Evolutionary conservation across 2,888 invertebrate genomes (phyloP).

Genomic region (Gandaritis pyraliata): DNA sequence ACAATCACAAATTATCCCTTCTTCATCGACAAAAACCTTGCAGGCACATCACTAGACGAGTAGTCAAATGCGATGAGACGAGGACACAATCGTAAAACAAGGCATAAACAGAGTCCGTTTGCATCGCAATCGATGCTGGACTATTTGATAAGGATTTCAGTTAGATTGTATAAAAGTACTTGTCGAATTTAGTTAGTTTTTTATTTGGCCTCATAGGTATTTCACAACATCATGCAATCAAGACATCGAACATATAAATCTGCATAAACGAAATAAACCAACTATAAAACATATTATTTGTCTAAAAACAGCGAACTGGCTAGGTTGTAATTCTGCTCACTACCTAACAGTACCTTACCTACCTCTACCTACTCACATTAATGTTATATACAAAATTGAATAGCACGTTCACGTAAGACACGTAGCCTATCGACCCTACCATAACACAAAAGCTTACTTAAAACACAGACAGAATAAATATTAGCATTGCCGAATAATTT

Average conservation of each 20-base stretch:
- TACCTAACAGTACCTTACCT: no score
- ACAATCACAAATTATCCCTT: neutral
- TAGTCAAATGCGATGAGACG: slow-evolving; percentile 1
- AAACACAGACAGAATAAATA: no score
- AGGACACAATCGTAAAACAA: slow-evolving; percentile 38
- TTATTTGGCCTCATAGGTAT: neutral
- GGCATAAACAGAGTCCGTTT: slow-evolving; percentile 30
- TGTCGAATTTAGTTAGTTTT: no score
- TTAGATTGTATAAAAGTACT: slow-evolving; percentile 3
- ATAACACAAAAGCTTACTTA: no score
- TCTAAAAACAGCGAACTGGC: neutral
- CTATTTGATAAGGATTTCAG: slow-evolving; percentile 26
- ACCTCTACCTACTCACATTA: neutral
- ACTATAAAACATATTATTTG: no score
- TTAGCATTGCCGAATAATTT: no score
- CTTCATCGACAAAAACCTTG: slow-evolving; percentile 15
- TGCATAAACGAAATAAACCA: no score
- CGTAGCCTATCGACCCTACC: no score
- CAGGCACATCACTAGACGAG: slow-evolving; percentile 28
- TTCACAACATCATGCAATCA: slow-evolving; percentile 1
- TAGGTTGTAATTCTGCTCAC: no score
- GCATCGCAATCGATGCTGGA: slow-evolving; percentile 31
- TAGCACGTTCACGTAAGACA: slow-evolving; percentile 10
- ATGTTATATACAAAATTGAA: slow-evolving; percentile 14
- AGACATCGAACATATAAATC: no score